Percentiles rank a stretch among this genome's conserved stretches.
phyloP scores from a whole-genome alignment of 2,888 invertebrate genomes.

The Alviniconcha strummeri region DNA sequence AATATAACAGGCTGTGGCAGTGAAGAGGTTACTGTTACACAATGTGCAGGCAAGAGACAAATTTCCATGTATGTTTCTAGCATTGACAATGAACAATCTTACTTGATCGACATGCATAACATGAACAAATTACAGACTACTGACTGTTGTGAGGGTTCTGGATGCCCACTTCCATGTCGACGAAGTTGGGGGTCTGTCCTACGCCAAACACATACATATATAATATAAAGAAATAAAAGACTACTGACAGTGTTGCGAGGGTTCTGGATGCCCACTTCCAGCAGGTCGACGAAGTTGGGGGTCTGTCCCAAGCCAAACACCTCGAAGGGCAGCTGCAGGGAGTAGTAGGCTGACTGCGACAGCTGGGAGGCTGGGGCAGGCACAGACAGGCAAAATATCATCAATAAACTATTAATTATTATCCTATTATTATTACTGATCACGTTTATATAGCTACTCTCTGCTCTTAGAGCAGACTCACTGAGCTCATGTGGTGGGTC shows the following conservation, averaged over 20 bases:
- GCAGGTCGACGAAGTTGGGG: constrained; percentile 95
- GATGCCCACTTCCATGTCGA: constrained; percentile 88
- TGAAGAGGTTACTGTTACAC: no score
- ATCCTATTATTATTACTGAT: no score
- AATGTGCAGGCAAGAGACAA: no score
- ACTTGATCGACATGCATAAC: no score
- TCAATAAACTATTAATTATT: background rate
- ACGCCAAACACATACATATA: constrained; percentile 86
- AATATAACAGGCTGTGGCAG: no score
- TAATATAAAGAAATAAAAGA: no score
- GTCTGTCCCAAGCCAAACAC: constrained; percentile 98
- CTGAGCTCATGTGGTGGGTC: no score
- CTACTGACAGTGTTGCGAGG: constrained; percentile 43
- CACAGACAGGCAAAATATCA: background rate
- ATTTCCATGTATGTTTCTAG: no score
- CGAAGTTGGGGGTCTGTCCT: constrained; percentile 98
- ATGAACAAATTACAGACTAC: background rate
- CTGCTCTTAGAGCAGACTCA: no score
- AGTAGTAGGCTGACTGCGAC: constrained; percentile 92
- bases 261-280: constrained; percentile 82
- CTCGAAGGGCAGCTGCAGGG: constrained; percentile 94
- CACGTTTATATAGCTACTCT: no score
- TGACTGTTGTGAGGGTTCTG: constrained; percentile 57
- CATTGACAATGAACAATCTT: no score
- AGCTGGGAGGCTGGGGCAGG: constrained; percentile 83